Percentiles rank a stretch among this genome's conserved stretches.
phyloP scores from a whole-genome alignment of 1,140 invertebrate genomes.

The Zaprionus ornatus region DNA sequence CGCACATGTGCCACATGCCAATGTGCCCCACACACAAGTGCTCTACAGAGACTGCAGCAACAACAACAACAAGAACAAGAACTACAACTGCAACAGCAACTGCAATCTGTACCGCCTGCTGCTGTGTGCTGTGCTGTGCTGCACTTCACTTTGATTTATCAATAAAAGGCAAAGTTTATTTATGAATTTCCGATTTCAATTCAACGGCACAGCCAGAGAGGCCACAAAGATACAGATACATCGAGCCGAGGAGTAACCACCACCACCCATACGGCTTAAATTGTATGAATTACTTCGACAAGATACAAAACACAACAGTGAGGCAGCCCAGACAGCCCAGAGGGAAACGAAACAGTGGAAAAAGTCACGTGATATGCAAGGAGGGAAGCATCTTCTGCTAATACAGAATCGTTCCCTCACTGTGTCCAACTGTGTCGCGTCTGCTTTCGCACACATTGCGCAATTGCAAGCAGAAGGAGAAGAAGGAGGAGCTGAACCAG shows the following conservation, averaged over 20 bases:
- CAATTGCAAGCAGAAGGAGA: slow-evolving; percentile 28
- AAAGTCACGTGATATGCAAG: neutral
- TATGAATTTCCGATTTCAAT: slow-evolving; percentile 74
- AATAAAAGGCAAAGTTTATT: slow-evolving; percentile 73
- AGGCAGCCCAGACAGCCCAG: neutral
- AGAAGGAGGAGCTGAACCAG: accelerated
- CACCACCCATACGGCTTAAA: slow-evolving; percentile 51
- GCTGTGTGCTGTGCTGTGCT: slow-evolving; percentile 27
- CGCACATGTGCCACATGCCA: slow-evolving; percentile 46
- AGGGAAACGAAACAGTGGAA: neutral
- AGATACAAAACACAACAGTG: slow-evolving; percentile 31
- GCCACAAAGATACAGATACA: slow-evolving; percentile 30
- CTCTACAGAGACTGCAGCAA: slow-evolving; percentile 1
- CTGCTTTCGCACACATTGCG: slow-evolving; percentile 14
- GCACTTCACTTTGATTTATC: slow-evolving; percentile 74
- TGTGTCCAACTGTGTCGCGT: neutral
- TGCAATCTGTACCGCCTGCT: slow-evolving; percentile 36
- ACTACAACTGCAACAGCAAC: slow-evolving; percentile 11
- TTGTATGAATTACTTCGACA: slow-evolving; percentile 61
- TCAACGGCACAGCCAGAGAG: slow-evolving; percentile 32
- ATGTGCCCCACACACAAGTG: neutral
- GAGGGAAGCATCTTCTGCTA: neutral
- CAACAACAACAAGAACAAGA: neutral
- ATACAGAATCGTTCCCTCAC: neutral
- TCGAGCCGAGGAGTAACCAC: slow-evolving; percentile 3